These are phyloP conservation scores for Chlamydotis undulata DNA, from an alignment of 2,113 vertebrate genomes.

Conservation along the genomic window DNA sequence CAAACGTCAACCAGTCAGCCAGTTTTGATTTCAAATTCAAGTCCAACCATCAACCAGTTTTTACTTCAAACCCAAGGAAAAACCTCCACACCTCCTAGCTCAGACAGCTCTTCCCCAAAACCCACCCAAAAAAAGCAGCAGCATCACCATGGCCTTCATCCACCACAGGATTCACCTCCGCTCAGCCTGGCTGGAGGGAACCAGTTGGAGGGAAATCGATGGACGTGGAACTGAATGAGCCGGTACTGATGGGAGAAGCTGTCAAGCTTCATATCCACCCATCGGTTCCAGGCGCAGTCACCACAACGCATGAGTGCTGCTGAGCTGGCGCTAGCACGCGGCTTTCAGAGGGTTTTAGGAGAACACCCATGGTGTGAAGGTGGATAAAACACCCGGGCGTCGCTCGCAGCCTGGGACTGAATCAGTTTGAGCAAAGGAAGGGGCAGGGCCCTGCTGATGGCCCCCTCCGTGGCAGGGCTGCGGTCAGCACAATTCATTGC, in stretches of 20 bases:
- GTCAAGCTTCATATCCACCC: not conserved
- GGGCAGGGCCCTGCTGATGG: not conserved
- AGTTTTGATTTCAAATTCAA: not conserved
- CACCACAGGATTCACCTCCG: not conserved
- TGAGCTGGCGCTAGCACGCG: not conserved
- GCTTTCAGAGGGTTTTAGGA: not conserved
- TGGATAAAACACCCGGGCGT: fast-evolving
- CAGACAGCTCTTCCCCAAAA: not conserved
- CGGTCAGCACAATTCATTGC: not conserved
- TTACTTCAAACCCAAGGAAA: not conserved
- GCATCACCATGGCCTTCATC: not conserved
- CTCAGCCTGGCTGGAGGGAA: not conserved
- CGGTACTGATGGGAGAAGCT: not conserved
- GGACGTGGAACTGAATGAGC: not conserved
- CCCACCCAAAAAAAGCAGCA: not conserved
- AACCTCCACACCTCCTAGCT: not conserved
- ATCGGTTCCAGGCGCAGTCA: not conserved
- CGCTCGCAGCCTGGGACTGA: not conserved
- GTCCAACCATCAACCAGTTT: not conserved
- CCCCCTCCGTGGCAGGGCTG: fast-evolving
- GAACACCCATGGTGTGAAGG: fast-evolving
- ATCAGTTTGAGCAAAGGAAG: not conserved
- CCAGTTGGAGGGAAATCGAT: not conserved
- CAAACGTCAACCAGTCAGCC: no score
- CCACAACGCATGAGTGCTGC: not conserved